Percentiles rank a stretch among this genome's conserved stretches.
phyloP scores from a whole-genome alignment of 2,113 vertebrate species.

The Ovibos moschatus region DNA sequence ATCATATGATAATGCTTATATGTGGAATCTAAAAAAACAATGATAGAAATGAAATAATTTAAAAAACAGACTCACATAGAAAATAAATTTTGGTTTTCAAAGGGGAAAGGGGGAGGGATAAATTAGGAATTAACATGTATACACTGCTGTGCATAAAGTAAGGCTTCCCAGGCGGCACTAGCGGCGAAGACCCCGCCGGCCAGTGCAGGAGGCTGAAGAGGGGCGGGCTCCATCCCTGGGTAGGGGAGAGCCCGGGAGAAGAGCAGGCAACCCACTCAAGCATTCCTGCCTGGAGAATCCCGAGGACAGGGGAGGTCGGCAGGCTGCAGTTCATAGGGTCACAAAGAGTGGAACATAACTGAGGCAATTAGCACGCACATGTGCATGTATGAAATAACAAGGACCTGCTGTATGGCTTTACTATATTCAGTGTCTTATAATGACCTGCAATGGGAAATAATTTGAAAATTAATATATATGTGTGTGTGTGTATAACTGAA shows the following conservation, averaged over 20 bases:
- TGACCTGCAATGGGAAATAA: neutral
- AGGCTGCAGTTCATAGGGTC: neutral
- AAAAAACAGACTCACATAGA: neutral
- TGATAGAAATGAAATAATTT: neutral
- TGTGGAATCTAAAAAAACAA: neutral
- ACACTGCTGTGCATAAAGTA: neutral
- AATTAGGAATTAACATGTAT: neutral
- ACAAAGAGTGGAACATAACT: neutral
- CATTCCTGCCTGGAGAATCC: neutral
- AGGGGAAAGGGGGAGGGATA: neutral
- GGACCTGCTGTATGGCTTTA: neutral
- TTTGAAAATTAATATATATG: fast-evolving
- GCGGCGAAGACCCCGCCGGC: fast-evolving
- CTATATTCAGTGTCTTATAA: neutral
- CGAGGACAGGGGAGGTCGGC: fast-evolving
- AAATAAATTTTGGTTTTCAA: neutral
- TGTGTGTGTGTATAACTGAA: neutral
- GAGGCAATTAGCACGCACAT: neutral
- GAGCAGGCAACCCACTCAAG: neutral
- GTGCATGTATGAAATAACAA: neutral
- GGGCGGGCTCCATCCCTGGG: neutral
- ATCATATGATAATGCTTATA: neutral
- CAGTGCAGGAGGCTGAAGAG: neutral
- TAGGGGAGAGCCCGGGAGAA: neutral
- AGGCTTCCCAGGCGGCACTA: neutral